Evolutionary conservation across 2,888 invertebrate genomes (phyloP).

Genomic region (Xylota sylvarum): DNA sequence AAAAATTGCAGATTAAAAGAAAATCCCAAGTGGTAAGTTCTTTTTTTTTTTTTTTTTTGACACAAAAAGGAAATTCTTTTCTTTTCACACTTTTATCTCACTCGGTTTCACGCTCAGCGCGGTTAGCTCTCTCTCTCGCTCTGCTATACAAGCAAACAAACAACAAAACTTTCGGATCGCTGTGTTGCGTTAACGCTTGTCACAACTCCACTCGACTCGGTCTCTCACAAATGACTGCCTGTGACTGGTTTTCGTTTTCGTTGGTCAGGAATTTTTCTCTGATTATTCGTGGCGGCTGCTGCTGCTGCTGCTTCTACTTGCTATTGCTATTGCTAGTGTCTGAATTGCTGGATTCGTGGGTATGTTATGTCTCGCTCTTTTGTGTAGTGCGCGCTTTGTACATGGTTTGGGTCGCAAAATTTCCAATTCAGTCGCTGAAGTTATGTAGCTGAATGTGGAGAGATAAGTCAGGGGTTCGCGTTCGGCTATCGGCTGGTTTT

Average conservation of each 20-base stretch:
- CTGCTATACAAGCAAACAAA: slow-evolving; percentile 68
- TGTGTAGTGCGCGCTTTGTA: slow-evolving; percentile 28
- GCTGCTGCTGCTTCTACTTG: slow-evolving; percentile 13
- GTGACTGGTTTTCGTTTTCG: slow-evolving; percentile 71
- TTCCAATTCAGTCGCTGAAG: slow-evolving; percentile 61
- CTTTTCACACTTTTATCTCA: slow-evolving; percentile 64
- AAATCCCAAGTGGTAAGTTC: slow-evolving; percentile 51
- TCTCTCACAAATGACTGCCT: slow-evolving; percentile 74
- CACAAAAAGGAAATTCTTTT: slow-evolving; percentile 66
- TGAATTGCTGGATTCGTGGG: slow-evolving; percentile 62
- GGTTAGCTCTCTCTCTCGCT: slow-evolving; percentile 62
- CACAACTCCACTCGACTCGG: slow-evolving; percentile 78
- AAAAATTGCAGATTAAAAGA: slow-evolving; percentile 55
- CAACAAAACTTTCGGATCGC: slow-evolving; percentile 78
- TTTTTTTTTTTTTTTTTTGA: slow-evolving; percentile 31
- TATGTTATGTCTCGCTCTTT: slow-evolving; percentile 27
- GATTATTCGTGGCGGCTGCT: slow-evolving; percentile 24
- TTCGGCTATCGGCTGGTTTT: slow-evolving; percentile 48
- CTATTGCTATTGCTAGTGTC: slow-evolving; percentile 25
- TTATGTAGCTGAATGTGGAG: slow-evolving; percentile 64
- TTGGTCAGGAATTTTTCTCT: slow-evolving; percentile 69
- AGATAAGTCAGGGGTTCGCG: slow-evolving; percentile 22
- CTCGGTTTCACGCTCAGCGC: slow-evolving; percentile 68
- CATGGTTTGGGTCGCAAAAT: slow-evolving; percentile 30
- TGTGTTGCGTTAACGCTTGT: slow-evolving; percentile 75